Evolutionary conservation across 2,797 vertebrate species (phyloP), one percentile per base, ranked within the genome.

Genomic region (Takifugu ocellatus): DNA sequence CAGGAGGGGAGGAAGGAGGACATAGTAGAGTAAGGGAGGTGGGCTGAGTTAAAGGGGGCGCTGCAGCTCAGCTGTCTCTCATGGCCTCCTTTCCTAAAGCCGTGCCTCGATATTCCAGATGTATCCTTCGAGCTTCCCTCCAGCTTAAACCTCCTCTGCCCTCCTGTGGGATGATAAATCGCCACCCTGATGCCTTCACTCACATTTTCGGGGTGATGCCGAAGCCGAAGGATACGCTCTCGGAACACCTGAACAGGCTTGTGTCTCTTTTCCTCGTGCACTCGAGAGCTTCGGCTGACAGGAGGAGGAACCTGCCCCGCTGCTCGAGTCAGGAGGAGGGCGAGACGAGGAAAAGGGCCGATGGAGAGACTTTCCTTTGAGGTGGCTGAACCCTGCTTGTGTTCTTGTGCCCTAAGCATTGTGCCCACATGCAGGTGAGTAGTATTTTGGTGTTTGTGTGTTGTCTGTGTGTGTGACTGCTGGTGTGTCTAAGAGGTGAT

Each of bases 401-500:
- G 90, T 87, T 84, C 66, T 84, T 76, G 88, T 87, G 84, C 85
- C 86, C 81, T 87, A 88, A 90, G 89, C 84, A 54, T 78, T 81
- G 87, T 90, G 88, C 71, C 71, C 83, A 87, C 82, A 88, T 92
- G 89, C 91, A 90, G 76, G 85, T 87, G 83, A 84, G 84, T 78
- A 79, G 60, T 85, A 81, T 80, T 77, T 84, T 66, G 67, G 76
- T 85, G 78, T 89, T 17, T 82, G 54, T 70, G 66, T 77, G 53
- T 79, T 83, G 49, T 77, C 24, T 76, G 50, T 80, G 80, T 84
- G 68, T 82, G 71, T 83, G 81, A 65, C 61, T 84, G 82, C 75
- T 77, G 66, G 74, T 83, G 87, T 87, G 77, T 82, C 82, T 86
- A 85, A 70, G 65, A 86, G 56, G 85, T 86, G 87, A 87, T 81